phyloP scores from a whole-genome alignment of 2,888 invertebrate species.

The Pedicia rivosa region DNA sequence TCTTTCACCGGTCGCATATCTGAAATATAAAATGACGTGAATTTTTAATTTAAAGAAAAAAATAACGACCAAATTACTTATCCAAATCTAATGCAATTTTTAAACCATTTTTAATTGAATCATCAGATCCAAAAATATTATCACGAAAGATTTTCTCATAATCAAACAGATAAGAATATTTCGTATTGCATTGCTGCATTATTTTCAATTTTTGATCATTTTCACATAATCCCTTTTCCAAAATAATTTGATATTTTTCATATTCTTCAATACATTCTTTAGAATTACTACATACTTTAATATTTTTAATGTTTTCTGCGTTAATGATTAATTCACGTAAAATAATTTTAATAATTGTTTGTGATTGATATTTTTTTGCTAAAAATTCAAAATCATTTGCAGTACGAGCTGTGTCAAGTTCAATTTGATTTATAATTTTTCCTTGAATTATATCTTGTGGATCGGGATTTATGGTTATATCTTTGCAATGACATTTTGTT shows the following conservation, averaged over 20 bases:
- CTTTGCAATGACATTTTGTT: background rate
- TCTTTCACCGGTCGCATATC: conserved; percentile 8
- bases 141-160: conserved; percentile 17
- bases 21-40: background rate
- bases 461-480: background rate
- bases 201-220: conserved; percentile 12
- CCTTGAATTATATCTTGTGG: background rate
- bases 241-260: conserved; percentile 2
- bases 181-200: conserved; percentile 8
- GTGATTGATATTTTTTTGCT: conserved; percentile 4
- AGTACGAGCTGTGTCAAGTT: conserved; percentile 7
- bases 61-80: background rate
- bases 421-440: conserved; percentile 5
- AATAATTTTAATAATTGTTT: conserved; percentile 7
- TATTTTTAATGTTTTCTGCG: conserved; percentile 1
- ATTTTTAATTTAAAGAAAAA: background rate
- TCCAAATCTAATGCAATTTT: conserved; percentile 8
- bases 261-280: conserved; percentile 5
- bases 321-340: conserved; percentile 7
- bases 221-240: background rate
- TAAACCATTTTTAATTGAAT: conserved; percentile 7
- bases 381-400: conserved; percentile 5
- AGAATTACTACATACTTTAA: conserved; percentile 5
- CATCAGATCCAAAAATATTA: conserved; percentile 9
- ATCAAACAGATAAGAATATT: conserved; percentile 15